Conservation (phyloP, 2,113 vertebrate species). For the Myotis davidii region DNA sequence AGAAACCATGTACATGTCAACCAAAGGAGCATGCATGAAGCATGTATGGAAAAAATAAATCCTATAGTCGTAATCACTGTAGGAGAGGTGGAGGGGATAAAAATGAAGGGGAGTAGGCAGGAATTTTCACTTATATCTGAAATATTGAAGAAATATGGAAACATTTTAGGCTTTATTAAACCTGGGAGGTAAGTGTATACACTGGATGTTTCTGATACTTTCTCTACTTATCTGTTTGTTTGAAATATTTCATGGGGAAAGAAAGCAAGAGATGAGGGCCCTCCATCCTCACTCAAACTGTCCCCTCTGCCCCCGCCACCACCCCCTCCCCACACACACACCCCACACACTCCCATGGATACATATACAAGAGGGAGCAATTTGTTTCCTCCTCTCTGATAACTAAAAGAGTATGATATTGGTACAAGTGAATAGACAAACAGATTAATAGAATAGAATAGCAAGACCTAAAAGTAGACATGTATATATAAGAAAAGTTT, state of each 20-base stretch:
- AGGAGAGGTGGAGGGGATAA: neutral
- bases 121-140: neutral
- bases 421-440: neutral
- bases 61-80: neutral
- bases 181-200: neutral
- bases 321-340: accelerated
- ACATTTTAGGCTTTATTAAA: neutral
- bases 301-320: too few relatives aligned
- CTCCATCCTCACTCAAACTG: neutral
- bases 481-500: neutral
- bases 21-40: neutral
- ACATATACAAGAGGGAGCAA: neutral
- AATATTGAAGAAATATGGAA: neutral
- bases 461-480: neutral
- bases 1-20: neutral
- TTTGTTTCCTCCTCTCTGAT: neutral
- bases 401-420: neutral
- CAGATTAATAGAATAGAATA: neutral
- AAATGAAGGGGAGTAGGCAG: neutral
- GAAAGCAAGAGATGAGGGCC: neutral
- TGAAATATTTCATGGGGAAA: neutral
- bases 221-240: neutral
- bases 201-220: neutral
- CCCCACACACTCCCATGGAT: neutral
- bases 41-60: neutral